phyloP scores from a whole-genome alignment of 2,888 invertebrate genomes.

The Synergus itoensis region DNA sequence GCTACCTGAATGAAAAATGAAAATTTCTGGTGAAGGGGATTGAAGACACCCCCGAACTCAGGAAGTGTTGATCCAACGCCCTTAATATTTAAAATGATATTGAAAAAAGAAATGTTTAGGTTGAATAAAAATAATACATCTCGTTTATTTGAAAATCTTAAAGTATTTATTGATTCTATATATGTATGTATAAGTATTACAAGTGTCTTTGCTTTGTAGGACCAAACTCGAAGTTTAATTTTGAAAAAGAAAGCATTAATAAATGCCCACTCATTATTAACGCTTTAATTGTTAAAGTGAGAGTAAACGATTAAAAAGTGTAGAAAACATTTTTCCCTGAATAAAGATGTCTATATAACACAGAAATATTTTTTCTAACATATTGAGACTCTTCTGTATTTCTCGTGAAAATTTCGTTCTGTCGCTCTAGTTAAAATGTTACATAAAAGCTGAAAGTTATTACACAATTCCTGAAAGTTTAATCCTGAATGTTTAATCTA shows the following conservation, averaged over 20 bases:
- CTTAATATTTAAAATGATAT: no score
- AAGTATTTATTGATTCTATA: slow-evolving; percentile 38
- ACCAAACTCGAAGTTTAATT: slow-evolving; percentile 11
- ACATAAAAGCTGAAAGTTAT: slow-evolving; percentile 3
- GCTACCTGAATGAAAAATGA: no score
- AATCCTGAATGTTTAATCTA: background rate
- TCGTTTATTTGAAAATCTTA: slow-evolving; percentile 41
- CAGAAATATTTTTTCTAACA: slow-evolving; percentile 5
- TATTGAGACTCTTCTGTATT: background rate
- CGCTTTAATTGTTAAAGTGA: background rate
- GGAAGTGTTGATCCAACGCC: no score
- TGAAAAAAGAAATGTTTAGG: background rate
- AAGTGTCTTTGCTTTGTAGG: slow-evolving; percentile 36
- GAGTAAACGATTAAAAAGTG: background rate
- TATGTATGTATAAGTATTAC: slow-evolving; percentile 35
- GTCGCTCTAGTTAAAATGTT: background rate
- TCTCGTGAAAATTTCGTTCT: slow-evolving; percentile 16
- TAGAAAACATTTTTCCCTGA: background rate
- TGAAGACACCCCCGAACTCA: no score
- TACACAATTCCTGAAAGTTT: background rate
- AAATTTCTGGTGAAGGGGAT: no score
- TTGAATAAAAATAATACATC: background rate
- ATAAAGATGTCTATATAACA: slow-evolving; percentile 15
- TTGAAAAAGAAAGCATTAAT: slow-evolving; percentile 6
- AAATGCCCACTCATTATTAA: slow-evolving; percentile 11